Conservation (phyloP, 2,888 invertebrate genomes). For the Syrphus vitripennis region DNA sequence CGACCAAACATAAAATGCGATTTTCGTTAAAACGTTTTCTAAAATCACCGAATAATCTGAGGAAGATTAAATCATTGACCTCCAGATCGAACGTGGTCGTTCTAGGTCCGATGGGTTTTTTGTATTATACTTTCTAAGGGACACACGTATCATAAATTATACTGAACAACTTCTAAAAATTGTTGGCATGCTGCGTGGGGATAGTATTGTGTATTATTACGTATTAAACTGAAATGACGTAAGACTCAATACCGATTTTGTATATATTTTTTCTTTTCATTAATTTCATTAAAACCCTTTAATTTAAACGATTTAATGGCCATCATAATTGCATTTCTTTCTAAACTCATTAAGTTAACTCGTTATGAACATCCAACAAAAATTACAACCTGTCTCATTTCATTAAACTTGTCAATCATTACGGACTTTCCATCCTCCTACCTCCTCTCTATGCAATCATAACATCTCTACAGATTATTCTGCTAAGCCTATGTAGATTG, state of each 20-base stretch:
- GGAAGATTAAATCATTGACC: too few relatives aligned
- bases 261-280: not conserved
- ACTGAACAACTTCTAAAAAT: too few relatives aligned
- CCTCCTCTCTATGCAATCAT: not conserved
- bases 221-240: not conserved
- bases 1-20: too few relatives aligned
- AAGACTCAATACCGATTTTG: not conserved
- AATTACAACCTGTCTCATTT: constrained; percentile 18
- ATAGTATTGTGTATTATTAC: too few relatives aligned
- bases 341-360: constrained; percentile 7
- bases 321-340: not conserved
- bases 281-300: not conserved
- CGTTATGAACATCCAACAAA: not conserved
- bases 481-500: not conserved
- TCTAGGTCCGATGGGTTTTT: too few relatives aligned
- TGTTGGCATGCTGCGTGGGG: too few relatives aligned
- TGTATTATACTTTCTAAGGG: too few relatives aligned
- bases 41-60: too few relatives aligned
- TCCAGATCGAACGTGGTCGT: too few relatives aligned
- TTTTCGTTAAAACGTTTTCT: too few relatives aligned
- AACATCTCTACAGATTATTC: not conserved
- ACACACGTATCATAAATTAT: too few relatives aligned
- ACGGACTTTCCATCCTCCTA: constrained; percentile 5
- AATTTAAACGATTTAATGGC: not conserved
- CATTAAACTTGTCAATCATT: constrained; percentile 57